These are phyloP conservation scores for Styela plicata DNA, from an alignment of 23 tunicate genomes.

Conservation along the genomic window DNA sequence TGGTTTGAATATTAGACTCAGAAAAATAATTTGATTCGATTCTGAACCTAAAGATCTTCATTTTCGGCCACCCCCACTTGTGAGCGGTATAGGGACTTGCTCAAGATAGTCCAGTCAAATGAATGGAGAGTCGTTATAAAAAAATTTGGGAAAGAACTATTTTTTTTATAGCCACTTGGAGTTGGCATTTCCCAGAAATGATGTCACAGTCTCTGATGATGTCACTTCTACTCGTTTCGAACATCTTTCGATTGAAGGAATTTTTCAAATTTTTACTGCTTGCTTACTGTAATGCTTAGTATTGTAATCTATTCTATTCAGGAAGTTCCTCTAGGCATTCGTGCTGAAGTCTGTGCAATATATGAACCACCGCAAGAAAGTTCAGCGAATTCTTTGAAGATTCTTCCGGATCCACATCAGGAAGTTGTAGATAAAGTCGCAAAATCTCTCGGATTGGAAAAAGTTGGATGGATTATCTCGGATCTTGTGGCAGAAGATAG, in stretches of 20 bases:
- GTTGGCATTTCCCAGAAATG: slow-evolving; percentile 37
- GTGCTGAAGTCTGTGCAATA: slow-evolving; percentile 86
- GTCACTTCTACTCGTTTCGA: slow-evolving; percentile 58
- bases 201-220: slow-evolving; percentile 29
- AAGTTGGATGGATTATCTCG: slow-evolving; percentile 86
- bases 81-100: no score
- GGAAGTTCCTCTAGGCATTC: slow-evolving; percentile 88
- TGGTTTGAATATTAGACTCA: no score
- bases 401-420: slow-evolving; percentile 45
- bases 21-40: no score
- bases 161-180: no score
- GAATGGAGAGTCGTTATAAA: no score
- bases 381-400: slow-evolving; percentile 41
- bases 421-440: slow-evolving; percentile 57
- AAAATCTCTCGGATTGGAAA: slow-evolving; percentile 40
- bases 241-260: slow-evolving; percentile 63
- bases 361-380: slow-evolving; percentile 83
- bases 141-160: background rate
- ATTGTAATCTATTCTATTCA: no score
- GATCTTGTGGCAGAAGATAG: slow-evolving; percentile 65
- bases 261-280: no score
- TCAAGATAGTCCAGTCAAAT: no score
- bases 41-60: no score
- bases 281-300: no score
- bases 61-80: no score